These are phyloP conservation scores for Aporophyla nigra DNA, from an alignment of 2,888 invertebrate species.

Conservation along the genomic window DNA sequence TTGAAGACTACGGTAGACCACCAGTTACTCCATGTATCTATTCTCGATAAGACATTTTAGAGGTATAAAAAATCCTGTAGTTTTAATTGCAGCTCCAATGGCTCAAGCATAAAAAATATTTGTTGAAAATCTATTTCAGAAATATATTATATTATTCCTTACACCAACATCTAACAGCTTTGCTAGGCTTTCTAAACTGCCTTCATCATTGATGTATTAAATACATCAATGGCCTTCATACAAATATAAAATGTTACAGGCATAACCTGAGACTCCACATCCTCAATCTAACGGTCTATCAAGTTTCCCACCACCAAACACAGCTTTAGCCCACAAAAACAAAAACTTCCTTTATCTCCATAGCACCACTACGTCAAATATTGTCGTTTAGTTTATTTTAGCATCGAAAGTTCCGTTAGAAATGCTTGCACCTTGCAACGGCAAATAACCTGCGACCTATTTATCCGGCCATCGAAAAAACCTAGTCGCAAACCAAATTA, in stretches of 20 bases:
- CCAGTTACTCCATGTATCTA: too few species aligned
- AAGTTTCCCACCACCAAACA: constrained; percentile 67
- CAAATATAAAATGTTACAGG: not conserved
- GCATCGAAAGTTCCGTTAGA: constrained; percentile 85
- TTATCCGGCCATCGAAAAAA: constrained; percentile 84
- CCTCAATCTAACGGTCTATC: constrained; percentile 60
- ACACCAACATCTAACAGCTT: too few species aligned
- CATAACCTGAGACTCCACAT: constrained; percentile 34
- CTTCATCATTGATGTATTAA: too few species aligned
- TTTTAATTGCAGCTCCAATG: not conserved
- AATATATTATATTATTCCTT: not conserved
- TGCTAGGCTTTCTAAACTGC: not conserved
- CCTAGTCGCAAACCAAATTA: constrained; percentile 66
- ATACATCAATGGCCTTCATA: too few species aligned
- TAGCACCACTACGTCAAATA: constrained; percentile 81
- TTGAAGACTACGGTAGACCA: not conserved
- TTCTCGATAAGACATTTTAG: too few species aligned
- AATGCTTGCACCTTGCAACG: constrained; percentile 87
- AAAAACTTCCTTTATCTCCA: constrained; percentile 82
- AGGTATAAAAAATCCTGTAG: not conserved
- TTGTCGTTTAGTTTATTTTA: constrained; percentile 84
- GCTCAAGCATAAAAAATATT: not conserved
- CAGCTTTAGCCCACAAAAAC: constrained; percentile 81
- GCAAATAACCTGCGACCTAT: constrained; percentile 90
- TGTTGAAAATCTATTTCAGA: not conserved